Conservation (phyloP, 2,888 invertebrate species). For the Drosophila kokeensis region DNA sequence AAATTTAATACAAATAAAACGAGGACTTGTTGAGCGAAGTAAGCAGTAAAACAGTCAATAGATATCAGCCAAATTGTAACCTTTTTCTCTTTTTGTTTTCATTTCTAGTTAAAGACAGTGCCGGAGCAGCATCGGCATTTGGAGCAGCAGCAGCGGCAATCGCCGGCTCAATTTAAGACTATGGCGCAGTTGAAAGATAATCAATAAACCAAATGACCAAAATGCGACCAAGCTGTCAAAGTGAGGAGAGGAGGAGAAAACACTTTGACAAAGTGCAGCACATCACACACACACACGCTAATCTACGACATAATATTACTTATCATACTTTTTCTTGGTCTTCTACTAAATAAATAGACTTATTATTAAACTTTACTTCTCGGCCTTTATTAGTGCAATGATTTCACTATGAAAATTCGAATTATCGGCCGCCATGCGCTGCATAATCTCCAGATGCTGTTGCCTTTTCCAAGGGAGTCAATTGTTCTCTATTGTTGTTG, state of each 20-base stretch:
- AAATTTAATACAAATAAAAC: not conserved
- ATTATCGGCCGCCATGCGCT: conserved; percentile 16
- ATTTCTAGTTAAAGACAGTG: not conserved
- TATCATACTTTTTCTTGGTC: not conserved
- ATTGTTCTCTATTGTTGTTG: not conserved
- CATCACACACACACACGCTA: too few relatives aligned
- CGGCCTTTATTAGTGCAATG: not conserved
- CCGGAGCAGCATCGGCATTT: too few relatives aligned
- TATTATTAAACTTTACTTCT: not conserved
- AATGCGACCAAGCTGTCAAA: too few relatives aligned
- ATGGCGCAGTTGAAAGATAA: not conserved
- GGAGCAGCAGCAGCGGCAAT: not conserved
- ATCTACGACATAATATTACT: not conserved
- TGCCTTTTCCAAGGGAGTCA: conserved; percentile 16
- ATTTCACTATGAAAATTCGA: conserved; percentile 17
- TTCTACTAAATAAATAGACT: not conserved
- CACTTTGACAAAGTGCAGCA: too few relatives aligned
- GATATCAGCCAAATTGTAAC: not conserved
- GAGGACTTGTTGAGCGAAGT: not conserved
- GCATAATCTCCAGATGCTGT: conserved; percentile 11
- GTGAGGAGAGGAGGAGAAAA: too few relatives aligned
- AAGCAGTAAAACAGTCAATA: not conserved
- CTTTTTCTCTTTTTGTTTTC: not conserved
- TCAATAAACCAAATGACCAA: too few relatives aligned
- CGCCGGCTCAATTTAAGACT: not conserved